phyloP scores from a whole-genome alignment of 2,888 invertebrate genomes.

The Mylabris sibirica region DNA sequence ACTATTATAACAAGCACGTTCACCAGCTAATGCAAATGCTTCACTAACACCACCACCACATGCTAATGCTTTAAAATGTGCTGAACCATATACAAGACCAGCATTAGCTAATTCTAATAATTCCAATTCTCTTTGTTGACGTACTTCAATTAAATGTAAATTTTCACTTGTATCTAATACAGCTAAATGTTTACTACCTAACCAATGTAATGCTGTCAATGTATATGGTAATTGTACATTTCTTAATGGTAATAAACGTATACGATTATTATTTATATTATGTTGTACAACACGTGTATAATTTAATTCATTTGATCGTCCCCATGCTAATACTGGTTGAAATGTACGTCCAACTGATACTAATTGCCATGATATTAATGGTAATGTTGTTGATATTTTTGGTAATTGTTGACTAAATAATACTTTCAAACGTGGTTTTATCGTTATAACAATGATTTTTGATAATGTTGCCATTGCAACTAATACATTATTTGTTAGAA shows the following conservation, averaged over 20 bases:
- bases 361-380: conserved; percentile 92
- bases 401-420: conserved; percentile 80
- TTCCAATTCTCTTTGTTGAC: conserved; percentile 86
- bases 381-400: conserved; percentile 77
- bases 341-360: conserved; percentile 80
- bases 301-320: conserved; percentile 81
- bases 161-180: conserved; percentile 87
- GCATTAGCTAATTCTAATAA: conserved; percentile 81
- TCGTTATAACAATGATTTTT: conserved; percentile 81
- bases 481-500: conserved; percentile 77
- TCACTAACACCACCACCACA: conserved; percentile 93
- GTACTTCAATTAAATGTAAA: conserved; percentile 87
- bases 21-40: conserved; percentile 78
- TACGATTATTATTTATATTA: conserved; percentile 64
- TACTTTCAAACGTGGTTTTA: conserved; percentile 79
- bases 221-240: conserved; percentile 76
- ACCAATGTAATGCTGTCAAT: conserved; percentile 79
- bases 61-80: conserved; percentile 89
- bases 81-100: conserved; percentile 85
- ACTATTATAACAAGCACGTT: conserved; percentile 79
- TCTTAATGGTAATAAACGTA: conserved; percentile 70
- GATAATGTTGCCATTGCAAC: conserved; percentile 94
- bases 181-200: conserved; percentile 83
- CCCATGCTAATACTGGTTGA: conserved; percentile 87
- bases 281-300: conserved; percentile 78